Percentiles rank a stretch among this genome's conserved stretches.
These are phyloP conservation scores for Merluccius polli DNA, from an alignment of 2,797 vertebrate genomes.

Conservation along the genomic window DNA sequence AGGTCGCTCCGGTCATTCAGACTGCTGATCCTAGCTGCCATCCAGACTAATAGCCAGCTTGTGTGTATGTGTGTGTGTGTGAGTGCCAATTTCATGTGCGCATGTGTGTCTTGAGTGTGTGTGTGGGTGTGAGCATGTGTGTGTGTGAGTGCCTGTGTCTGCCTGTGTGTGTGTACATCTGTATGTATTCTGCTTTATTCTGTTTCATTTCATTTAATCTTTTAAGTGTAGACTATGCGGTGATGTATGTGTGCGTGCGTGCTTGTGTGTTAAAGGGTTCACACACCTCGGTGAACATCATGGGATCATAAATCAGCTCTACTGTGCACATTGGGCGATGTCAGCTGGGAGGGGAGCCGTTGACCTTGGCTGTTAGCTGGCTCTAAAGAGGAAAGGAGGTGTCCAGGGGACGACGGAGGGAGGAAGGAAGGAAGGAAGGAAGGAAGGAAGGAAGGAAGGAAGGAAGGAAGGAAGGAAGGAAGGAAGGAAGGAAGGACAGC, in stretches of 20 bases:
- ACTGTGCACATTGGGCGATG: constrained; percentile 21
- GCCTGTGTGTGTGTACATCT: neutral
- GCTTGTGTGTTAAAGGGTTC: neutral
- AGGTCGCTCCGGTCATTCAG: neutral
- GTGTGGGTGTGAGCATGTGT: constrained; percentile 4
- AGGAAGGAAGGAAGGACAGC: neutral
- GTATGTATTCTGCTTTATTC: neutral
- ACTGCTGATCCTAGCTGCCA: neutral
- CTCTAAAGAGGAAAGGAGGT: neutral
- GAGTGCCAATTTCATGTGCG: neutral
- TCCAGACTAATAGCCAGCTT: neutral
- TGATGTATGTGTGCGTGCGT: neutral
- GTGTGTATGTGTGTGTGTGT: constrained; percentile 3
- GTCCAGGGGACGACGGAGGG: neutral
- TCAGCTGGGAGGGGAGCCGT: constrained; percentile 14
- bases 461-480: neutral
- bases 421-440: neutral
- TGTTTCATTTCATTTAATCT: neutral
- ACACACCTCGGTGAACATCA: constrained; percentile 9
- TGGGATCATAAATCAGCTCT: constrained; percentile 28
- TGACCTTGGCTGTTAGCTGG: constrained; percentile 28
- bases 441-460: neutral
- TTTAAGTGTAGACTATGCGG: neutral
- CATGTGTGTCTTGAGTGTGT: neutral
- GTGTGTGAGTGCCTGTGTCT: neutral